Evolutionary conservation across 2,113 vertebrate genomes (phyloP).

Genomic region (Orcinus orca): DNA sequence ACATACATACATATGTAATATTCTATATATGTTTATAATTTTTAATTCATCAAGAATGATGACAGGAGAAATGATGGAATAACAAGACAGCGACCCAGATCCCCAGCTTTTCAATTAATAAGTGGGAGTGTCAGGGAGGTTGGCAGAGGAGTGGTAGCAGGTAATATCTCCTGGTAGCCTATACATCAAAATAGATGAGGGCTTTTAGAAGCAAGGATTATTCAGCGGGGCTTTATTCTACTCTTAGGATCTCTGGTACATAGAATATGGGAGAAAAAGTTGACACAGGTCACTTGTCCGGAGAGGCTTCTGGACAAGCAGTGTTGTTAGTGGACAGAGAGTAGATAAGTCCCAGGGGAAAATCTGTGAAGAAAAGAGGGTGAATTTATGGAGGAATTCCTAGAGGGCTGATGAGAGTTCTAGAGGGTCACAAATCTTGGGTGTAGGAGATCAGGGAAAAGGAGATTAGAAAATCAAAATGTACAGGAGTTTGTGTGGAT

Average conservation of each 20-base stretch:
- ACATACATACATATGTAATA: neutral
- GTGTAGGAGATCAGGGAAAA: neutral
- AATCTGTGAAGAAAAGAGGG: neutral
- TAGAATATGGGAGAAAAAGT: neutral
- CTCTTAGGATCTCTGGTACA: neutral
- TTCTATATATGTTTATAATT: neutral
- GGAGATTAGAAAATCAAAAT: neutral
- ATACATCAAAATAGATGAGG: neutral
- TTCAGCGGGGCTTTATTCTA: neutral
- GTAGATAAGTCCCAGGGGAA: neutral
- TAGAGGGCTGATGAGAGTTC: neutral
- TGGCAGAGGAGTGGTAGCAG: fast-evolving
- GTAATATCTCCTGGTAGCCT: neutral
- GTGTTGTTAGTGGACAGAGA: neutral
- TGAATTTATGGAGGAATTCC: neutral
- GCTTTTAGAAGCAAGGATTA: neutral
- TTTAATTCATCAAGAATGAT: neutral
- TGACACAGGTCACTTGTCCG: neutral
- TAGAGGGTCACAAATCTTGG: neutral
- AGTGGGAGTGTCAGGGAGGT: neutral
- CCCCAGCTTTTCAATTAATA: neutral
- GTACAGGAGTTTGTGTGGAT: neutral
- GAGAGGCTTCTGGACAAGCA: neutral
- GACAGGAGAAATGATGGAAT: neutral
- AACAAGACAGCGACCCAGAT: neutral